phyloP scores from a whole-genome alignment of 2,113 vertebrate genomes.

The Mus pahari region DNA sequence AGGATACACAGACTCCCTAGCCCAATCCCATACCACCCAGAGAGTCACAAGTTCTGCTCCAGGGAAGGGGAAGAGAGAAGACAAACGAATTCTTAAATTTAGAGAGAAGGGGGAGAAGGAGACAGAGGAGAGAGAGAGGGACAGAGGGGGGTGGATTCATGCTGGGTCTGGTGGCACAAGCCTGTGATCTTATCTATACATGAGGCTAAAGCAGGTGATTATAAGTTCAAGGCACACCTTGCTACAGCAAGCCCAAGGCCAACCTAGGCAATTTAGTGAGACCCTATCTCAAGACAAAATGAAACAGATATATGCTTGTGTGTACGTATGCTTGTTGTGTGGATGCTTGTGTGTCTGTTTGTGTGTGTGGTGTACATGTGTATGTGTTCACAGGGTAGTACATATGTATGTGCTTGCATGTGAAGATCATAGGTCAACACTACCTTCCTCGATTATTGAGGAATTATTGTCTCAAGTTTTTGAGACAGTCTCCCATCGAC shows the following conservation, averaged over 20 bases:
- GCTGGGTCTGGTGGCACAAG: background rate
- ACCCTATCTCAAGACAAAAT: background rate
- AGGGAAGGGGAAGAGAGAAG: fast-evolving
- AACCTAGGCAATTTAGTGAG: background rate
- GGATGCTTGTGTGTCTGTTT: background rate
- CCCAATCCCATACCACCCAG: fast-evolving
- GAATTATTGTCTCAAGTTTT: background rate
- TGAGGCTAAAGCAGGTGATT: background rate
- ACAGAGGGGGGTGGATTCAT: background rate
- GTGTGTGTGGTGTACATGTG: background rate
- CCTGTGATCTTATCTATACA: background rate
- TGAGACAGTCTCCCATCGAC: background rate
- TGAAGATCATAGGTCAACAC: background rate
- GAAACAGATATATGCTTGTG: background rate
- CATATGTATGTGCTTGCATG: background rate
- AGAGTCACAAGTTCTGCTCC: background rate
- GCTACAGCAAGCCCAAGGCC: too few species aligned
- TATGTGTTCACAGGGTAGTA: background rate
- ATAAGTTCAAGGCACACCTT: background rate
- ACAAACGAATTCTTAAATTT: background rate
- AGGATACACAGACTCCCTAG: fast-evolving
- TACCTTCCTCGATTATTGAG: background rate
- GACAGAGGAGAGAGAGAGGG: background rate
- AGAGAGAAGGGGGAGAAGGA: too few species aligned
- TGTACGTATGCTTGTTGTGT: background rate